These are phyloP conservation scores for Eulemur mongoz DNA, from an alignment of 2,797 vertebrate genomes.

Conservation along the genomic window DNA sequence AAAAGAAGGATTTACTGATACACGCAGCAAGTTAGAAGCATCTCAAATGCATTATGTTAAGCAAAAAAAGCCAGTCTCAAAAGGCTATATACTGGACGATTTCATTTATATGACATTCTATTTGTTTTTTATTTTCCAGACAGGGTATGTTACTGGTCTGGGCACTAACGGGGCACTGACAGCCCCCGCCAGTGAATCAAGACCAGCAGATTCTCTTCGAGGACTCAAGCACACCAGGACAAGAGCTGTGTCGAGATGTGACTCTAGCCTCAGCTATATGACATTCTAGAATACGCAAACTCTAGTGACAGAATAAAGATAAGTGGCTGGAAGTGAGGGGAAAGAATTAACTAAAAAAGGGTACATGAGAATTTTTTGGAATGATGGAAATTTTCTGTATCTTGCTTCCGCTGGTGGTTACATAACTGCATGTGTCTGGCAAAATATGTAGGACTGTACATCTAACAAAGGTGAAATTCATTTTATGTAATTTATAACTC, in stretches of 20 bases:
- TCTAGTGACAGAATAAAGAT: not conserved
- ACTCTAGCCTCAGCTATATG: conserved; percentile 82
- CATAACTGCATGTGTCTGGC: not conserved
- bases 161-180: conserved; percentile 76
- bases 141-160: conserved; percentile 79
- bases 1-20: not conserved
- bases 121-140: not conserved
- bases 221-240: conserved; percentile 86
- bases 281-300: not conserved
- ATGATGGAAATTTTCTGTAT: not conserved
- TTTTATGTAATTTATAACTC: not conserved
- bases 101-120: not conserved
- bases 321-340: not conserved
- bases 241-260: conserved; percentile 82
- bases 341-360: not conserved
- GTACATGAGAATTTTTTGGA: not conserved
- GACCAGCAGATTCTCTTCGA: conserved; percentile 84
- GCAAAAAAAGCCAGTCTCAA: not conserved
- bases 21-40: not conserved
- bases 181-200: conserved; percentile 80
- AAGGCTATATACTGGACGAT: not conserved
- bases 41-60: no score
- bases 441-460: not conserved
- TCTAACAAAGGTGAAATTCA: not conserved
- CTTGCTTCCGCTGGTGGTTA: not conserved